A percentile compares a stretch with the other conserved stretches of the same genome.
phyloP scores from a whole-genome alignment of 2,113 vertebrate genomes.

The Odocoileus hemionus region DNA sequence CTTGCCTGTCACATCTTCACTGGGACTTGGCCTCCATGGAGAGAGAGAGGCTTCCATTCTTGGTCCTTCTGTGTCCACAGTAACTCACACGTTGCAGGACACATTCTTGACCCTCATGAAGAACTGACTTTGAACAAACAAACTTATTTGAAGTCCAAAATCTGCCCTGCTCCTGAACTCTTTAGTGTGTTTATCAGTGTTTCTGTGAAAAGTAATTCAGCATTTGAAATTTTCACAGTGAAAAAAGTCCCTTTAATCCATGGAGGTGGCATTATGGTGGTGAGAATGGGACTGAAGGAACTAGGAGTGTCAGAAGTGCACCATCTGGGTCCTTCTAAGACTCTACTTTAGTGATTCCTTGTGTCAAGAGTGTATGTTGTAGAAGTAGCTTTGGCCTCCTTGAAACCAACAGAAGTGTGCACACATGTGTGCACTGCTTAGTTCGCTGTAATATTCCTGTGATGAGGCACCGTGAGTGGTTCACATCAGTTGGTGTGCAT shows the following conservation, averaged over 20 bases:
- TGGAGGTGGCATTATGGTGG: accelerated
- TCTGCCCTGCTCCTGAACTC: not conserved
- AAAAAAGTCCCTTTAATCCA: not conserved
- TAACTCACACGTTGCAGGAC: too few species aligned
- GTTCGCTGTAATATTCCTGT: not conserved
- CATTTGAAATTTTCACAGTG: not conserved
- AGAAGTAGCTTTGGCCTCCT: accelerated
- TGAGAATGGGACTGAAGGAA: accelerated
- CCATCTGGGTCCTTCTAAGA: accelerated
- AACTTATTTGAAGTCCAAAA: not conserved
- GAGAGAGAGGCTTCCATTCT: not conserved
- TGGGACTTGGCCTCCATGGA: accelerated
- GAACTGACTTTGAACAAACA: not conserved
- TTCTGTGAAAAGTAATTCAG: not conserved
- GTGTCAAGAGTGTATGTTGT: not conserved
- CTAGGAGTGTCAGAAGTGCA: accelerated
- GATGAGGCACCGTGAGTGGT: accelerated
- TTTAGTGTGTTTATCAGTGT: not conserved
- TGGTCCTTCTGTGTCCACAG: not conserved
- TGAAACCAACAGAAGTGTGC: not conserved
- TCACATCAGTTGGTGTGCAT: accelerated
- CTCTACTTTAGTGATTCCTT: too few species aligned
- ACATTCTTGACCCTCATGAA: not conserved
- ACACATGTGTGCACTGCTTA: accelerated
- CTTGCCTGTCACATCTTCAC: not conserved